Evolutionary conservation across 2,797 vertebrate genomes (phyloP).

Genomic region (Pangasius krempfi): DNA sequence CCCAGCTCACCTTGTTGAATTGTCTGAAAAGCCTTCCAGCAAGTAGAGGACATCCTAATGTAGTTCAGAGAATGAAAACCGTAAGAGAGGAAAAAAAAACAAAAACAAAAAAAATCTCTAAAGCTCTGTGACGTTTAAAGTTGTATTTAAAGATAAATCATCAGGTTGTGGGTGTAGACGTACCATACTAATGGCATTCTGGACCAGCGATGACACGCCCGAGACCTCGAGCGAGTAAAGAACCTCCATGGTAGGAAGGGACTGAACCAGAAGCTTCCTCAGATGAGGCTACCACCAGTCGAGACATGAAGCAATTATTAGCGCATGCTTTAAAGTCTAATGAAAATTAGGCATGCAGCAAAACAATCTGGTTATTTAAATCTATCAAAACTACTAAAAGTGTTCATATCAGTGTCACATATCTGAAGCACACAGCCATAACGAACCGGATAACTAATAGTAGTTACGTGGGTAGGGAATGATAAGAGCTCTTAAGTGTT

Average conservation of each 20-base stretch:
- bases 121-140: neutral
- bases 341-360: neutral
- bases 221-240: constrained; percentile 90
- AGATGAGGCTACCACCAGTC: constrained; percentile 68
- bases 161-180: neutral
- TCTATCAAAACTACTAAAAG: neutral
- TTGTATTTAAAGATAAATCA: neutral
- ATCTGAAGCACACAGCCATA: neutral
- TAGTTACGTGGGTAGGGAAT: neutral
- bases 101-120: neutral
- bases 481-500: neutral
- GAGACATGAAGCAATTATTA: neutral
- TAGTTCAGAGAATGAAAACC: neutral
- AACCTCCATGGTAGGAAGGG: constrained; percentile 83
- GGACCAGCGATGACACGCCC: constrained; percentile 82
- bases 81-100: neutral
- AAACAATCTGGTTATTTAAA: neutral
- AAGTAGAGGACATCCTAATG: constrained; percentile 89
- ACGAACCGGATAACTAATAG: neutral
- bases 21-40: constrained; percentile 84
- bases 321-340: neutral
- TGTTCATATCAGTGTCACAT: neutral
- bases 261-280: constrained; percentile 84
- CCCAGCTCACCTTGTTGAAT: constrained; percentile 74
- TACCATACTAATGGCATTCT: constrained; percentile 84